A percentile compares a stretch with the other conserved stretches of the same genome.
Evolutionary conservation across 2,113 vertebrate species (phyloP).

Genomic region (Gallinago media): DNA sequence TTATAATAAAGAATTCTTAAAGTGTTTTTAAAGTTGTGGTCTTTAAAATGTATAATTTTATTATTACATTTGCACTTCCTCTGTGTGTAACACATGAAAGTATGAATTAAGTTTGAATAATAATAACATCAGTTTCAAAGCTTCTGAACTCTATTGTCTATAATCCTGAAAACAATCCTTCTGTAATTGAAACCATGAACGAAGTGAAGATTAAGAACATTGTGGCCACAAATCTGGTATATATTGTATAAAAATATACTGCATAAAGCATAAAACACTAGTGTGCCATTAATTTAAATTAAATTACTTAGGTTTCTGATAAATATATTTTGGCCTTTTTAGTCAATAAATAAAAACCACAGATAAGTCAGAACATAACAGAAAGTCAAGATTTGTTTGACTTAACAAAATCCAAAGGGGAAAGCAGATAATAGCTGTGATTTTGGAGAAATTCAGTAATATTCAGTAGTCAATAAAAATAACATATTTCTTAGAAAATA

Average conservation of each 20-base stretch:
- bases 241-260: neutral
- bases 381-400: neutral
- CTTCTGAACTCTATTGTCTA: neutral
- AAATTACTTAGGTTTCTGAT: neutral
- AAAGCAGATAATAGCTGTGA: neutral
- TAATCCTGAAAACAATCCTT: neutral
- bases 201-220: neutral
- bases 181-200: neutral
- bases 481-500: neutral
- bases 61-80: neutral
- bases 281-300: neutral
- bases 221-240: fast-evolving
- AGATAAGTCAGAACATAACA: neutral
- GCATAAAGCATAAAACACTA: neutral
- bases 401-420: neutral
- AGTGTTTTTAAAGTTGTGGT: fast-evolving
- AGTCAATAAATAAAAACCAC: neutral
- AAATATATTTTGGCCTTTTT: neutral
- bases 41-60: neutral
- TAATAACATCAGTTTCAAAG: neutral
- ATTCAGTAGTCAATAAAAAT: neutral
- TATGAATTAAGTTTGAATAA: neutral
- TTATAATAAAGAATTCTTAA: neutral
- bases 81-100: neutral
- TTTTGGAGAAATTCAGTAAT: neutral